Percentiles rank a stretch among this genome's conserved stretches.
Conservation (phyloP, 2,888 invertebrate species). For the Plemyria rubiginata region DNA sequence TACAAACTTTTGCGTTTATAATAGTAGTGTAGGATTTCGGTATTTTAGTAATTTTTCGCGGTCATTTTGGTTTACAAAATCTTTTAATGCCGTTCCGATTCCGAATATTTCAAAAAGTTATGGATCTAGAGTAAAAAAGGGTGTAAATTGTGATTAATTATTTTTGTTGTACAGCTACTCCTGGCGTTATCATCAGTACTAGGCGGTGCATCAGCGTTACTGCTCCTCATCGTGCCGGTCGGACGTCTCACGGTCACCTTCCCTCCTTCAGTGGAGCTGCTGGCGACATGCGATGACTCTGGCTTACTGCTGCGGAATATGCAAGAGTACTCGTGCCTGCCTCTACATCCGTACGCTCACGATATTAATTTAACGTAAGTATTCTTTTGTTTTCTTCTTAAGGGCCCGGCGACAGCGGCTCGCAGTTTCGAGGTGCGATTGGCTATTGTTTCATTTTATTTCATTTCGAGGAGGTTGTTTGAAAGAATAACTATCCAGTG, state of each 20-base stretch:
- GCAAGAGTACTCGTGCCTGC: conserved; percentile 79
- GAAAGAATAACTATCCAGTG: no score
- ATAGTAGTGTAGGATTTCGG: no score
- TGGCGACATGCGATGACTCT: conserved; percentile 78
- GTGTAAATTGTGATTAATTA: background rate
- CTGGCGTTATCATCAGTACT: conserved; percentile 87
- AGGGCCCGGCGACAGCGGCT: no score
- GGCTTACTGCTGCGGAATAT: conserved; percentile 68
- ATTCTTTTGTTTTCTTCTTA: conserved; percentile 1
- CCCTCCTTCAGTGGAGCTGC: conserved; percentile 86
- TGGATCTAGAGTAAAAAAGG: background rate
- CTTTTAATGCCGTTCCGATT: no score
- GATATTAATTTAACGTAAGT: conserved; percentile 79
- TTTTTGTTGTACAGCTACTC: conserved; percentile 79
- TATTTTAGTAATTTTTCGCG: no score
- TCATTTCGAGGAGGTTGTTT: no score
- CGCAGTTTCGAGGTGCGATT: no score
- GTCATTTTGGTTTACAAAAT: no score
- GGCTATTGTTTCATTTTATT: no score
- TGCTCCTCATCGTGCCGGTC: conserved; percentile 89
- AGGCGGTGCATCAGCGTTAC: conserved; percentile 87
- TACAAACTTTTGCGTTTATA: no score
- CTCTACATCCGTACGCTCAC: conserved; percentile 73
- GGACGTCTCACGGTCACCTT: conserved; percentile 88
- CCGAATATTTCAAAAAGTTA: no score